Base-by-base conservation (phyloP, 2,888 invertebrate genomes). In the Adela reaumurella region DNA sequence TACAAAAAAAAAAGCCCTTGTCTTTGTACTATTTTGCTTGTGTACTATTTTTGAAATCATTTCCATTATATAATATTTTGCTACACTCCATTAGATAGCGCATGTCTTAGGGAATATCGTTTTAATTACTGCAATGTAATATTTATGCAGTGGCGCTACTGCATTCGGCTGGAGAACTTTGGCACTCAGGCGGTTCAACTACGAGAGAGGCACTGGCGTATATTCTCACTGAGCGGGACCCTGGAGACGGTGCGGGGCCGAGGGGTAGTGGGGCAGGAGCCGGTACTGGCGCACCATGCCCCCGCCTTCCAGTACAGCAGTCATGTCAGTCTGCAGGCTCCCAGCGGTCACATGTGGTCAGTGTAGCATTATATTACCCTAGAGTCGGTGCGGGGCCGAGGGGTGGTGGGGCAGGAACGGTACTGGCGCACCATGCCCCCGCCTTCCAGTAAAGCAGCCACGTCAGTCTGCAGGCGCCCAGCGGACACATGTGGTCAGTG, bases 381-480 rank as follows among this genome's bases (percentile, higher is more conserved):
- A 60, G 97, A 97, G 78, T 97, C 96, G 0, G 93, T 93, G 2
- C 83, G 96, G 56, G 97, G 97, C 0, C 83, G 97, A 60, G 97
- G 95, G 43, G 97, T 98, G 46, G 96, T 97, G n/a, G 97, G 97
- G 1, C 95, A 97, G 81, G 97, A 98, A 77, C 97, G 43, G 86
- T 94, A 53, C 81, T 98, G 51, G 94, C 94, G 44, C 85, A 89
- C 52, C 83, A 86, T 53, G 80, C 92, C 58, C 97, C 97, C 51
- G 97, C 97, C 59, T 98, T 97, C 78, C 98, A 98, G 76, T 98
- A 98, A 71, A 94, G 94, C 68, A 96, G 95, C 68, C 97, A 97
- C 71, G 96, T 98, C 48, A 94, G 94, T 59, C 81, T 98, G 56
- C 97, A 97, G 79, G 95, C 97, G 50, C 95, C 97, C 42, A 94